phyloP scores from a whole-genome alignment of 2,113 vertebrate genomes.

The Sterna hirundo region DNA sequence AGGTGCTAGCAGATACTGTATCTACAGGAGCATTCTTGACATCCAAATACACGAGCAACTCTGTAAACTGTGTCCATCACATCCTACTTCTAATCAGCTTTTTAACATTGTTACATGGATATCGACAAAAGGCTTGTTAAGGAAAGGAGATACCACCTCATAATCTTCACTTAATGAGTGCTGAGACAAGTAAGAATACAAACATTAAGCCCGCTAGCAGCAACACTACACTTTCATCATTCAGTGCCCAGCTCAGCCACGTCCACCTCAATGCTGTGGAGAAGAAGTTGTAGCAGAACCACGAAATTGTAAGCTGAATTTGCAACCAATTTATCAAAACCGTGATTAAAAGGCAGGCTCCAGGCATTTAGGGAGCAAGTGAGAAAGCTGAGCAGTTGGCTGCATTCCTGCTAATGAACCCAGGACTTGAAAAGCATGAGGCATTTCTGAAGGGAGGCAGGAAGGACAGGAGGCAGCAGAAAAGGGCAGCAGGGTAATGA shows the following conservation, averaged over 20 bases:
- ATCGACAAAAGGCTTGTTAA: neutral
- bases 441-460: constrained; percentile 79
- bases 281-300: constrained; percentile 45
- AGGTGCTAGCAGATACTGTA: neutral
- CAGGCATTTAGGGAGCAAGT: constrained; percentile 35
- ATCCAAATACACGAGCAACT: neutral
- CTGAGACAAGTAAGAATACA: neutral
- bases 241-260: constrained; percentile 20
- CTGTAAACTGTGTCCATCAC: neutral
- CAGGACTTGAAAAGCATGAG: constrained; percentile 78
- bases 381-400: constrained; percentile 48
- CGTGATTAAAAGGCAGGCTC: constrained; percentile 60
- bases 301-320: constrained; percentile 9
- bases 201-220: constrained; percentile 37
- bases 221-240: neutral
- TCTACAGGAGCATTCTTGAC: neutral
- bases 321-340: constrained; percentile 55
- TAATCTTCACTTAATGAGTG: neutral
- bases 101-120: neutral
- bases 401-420: constrained; percentile 79
- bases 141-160: neutral
- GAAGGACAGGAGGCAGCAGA: constrained; percentile 67
- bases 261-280: constrained; percentile 19
- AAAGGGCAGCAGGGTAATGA: constrained; percentile 60
- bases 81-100: neutral